Conservation (phyloP, 2,797 vertebrate species). For the Phylloscopus collybita region DNA sequence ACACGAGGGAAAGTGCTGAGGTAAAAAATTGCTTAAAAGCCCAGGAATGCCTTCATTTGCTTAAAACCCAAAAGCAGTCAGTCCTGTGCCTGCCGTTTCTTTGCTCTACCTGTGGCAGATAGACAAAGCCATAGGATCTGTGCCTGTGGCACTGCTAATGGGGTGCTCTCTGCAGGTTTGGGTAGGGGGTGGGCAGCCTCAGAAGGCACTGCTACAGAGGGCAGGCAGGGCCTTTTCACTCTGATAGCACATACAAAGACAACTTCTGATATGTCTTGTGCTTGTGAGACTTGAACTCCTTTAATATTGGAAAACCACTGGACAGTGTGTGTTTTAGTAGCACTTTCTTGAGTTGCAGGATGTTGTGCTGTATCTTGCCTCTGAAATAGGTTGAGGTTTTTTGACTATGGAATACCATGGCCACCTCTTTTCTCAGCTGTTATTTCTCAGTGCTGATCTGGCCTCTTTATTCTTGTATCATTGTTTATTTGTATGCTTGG, state of each 20-base stretch:
- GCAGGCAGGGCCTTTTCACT: not conserved
- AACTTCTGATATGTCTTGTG: not conserved
- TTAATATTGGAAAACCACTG: not conserved
- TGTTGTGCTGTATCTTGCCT: not conserved
- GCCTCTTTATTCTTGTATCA: not conserved
- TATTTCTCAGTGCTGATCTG: not conserved
- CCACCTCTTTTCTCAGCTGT: not conserved
- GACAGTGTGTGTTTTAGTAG: fast-evolving
- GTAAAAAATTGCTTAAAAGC: not conserved
- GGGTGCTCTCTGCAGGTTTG: not conserved
- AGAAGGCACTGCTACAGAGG: not conserved
- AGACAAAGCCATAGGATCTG: not conserved
- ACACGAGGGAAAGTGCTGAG: not conserved
- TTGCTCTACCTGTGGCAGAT: not conserved
- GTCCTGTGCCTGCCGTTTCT: fast-evolving
- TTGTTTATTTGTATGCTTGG: not conserved
- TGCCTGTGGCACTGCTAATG: not conserved
- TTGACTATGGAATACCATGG: not conserved
- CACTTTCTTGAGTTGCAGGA: not conserved
- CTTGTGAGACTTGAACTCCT: not conserved
- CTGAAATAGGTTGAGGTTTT: not conserved
- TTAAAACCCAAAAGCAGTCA: fast-evolving
- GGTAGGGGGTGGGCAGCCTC: not conserved
- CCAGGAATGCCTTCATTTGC: not conserved
- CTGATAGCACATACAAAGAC: no score